Base-by-base conservation (phyloP, 2,888 invertebrate genomes). In the Drosophila paramelanica region DNA sequence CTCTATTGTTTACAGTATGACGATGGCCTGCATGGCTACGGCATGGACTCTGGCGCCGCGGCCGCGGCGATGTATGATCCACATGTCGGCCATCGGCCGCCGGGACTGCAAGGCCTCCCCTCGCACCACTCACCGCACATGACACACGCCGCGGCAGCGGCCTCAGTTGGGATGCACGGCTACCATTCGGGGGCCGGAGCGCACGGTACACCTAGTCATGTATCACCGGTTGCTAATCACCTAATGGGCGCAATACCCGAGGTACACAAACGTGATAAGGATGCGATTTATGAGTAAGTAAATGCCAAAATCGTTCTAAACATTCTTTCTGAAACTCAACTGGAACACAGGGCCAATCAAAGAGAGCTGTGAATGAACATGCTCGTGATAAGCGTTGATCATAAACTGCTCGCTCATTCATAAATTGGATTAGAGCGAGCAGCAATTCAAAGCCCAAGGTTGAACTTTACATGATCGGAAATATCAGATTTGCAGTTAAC, bases 201-300 rank as follows among this genome's bases (percentile, higher is more conserved):
- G 85, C 92, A 92, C 88, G 93, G 93, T 90, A 94, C 95, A 84
- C 94, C 94, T 92, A 95, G 96, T 96, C 94, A 97, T 94, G 94
- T 96, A 93, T 95, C 97, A 93, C 96, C 96, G 92, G 94, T 95
- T 93, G 94, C 97, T 89, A 96, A 97, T 94, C 97, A 97, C 93
- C 97, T 97, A 92, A 95, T 97, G 94, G 96, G 96, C 90, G 95
- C 95, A 91, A 95, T 93, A 90, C 97, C 97, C 90, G 97, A 98
- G 93, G 97, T 97, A 90, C 97, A 97, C 94, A 98, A 98, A 94
- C 94, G 98, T 93, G 98, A 98, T 94, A 98, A 98, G 94, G 98
- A 98, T 94, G 98, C 98, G 92, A 98, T 98, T 93, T 98, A 98
- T 94, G 98, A 98, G 98, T 98, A 95, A 97, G 97, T 95, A 84